phyloP scores from a whole-genome alignment of 2,888 invertebrate genomes.

The Drosophila formosana region DNA sequence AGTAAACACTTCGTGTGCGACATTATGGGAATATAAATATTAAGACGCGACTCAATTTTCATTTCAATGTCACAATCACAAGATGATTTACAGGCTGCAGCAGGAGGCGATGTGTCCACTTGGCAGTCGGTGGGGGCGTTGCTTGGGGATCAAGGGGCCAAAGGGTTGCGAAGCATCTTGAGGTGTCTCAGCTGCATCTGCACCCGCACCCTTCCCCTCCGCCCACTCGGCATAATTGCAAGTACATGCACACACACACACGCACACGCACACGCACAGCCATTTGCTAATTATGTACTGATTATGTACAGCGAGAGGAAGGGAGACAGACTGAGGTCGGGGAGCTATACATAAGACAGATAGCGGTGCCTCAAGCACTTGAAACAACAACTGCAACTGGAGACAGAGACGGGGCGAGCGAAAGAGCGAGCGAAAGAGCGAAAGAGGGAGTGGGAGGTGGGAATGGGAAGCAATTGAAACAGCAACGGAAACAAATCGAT shows the following conservation, averaged over 20 bases:
- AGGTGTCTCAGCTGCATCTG: slow-evolving; percentile 14
- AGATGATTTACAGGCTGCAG: not conserved
- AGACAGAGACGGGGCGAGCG: not conserved
- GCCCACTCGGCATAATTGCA: slow-evolving; percentile 4
- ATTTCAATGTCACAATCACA: slow-evolving; percentile 39
- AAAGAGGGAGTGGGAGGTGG: not conserved
- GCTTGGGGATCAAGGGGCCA: not conserved
- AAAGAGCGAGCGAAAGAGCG: not conserved
- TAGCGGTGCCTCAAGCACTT: slow-evolving; percentile 5
- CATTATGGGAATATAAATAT: slow-evolving; percentile 3
- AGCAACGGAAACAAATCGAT: slow-evolving; percentile 31
- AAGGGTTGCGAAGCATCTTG: not conserved
- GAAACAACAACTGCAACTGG: slow-evolving; percentile 13
- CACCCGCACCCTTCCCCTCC: slow-evolving; percentile 1
- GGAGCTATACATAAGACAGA: slow-evolving; percentile 17
- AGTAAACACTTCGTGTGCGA: not conserved
- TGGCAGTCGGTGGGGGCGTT: slow-evolving; percentile 4
- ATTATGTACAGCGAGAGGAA: slow-evolving; percentile 21
- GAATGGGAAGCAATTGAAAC: slow-evolving; percentile 9
- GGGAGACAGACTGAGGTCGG: not conserved
- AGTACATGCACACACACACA: slow-evolving; percentile 17
- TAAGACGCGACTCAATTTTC: slow-evolving; percentile 16
- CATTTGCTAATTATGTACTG: slow-evolving; percentile 54
- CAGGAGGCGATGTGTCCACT: slow-evolving; percentile 2
- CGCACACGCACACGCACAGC: not conserved